Conservation (phyloP, 2,797 vertebrate genomes). For the Scyliorhinus canicula region DNA sequence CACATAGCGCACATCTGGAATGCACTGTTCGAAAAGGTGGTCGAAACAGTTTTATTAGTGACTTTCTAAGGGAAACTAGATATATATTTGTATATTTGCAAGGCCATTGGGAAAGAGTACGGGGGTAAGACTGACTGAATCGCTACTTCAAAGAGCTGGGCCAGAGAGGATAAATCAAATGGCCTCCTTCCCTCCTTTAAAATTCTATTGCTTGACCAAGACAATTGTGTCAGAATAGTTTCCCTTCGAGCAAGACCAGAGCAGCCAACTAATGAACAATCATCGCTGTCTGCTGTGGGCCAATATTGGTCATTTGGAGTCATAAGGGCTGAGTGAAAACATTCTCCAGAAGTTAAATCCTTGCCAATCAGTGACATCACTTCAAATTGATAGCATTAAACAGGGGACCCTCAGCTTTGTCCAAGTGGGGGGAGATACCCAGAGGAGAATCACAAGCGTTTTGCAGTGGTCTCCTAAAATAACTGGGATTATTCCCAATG, state of each 20-base stretch:
- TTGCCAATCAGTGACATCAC: background rate
- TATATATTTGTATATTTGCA: background rate
- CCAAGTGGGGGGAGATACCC: background rate
- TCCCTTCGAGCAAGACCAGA: background rate
- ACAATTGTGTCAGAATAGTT: background rate
- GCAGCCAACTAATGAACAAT: background rate
- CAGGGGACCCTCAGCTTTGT: background rate
- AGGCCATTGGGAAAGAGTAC: background rate
- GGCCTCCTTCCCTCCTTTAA: background rate
- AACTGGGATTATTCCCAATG: slow-evolving; percentile 1
- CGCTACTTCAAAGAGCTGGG: background rate
- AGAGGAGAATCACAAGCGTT: background rate
- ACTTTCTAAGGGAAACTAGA: background rate
- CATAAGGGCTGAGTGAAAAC: background rate
- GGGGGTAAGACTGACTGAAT: background rate
- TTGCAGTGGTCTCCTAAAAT: background rate
- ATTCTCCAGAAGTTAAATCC: background rate
- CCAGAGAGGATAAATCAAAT: background rate
- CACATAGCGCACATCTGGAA: background rate
- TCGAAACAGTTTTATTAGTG: background rate
- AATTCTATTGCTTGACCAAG: background rate
- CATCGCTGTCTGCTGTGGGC: background rate
- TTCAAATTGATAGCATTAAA: background rate
- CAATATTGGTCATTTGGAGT: background rate
- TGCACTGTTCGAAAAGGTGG: background rate